Evolutionary conservation across 1,140 invertebrate species (phyloP).

Genomic region (Tetragonula clypearis): DNA sequence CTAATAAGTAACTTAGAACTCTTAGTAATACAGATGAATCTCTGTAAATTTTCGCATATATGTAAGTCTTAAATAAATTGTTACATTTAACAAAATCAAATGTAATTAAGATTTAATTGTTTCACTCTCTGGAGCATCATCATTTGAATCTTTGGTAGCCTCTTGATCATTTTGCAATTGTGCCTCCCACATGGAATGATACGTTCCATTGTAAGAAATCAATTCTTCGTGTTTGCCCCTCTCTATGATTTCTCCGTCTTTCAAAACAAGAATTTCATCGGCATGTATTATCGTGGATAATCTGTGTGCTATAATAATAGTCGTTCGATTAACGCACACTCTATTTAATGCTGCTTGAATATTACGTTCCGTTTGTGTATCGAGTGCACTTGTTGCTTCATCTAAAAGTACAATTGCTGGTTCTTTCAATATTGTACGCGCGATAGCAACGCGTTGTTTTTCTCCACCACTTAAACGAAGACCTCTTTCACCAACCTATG

Average conservation of each 20-base stretch:
- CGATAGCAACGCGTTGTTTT: constrained; percentile 96
- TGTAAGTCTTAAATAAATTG: not conserved
- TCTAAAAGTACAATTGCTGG: constrained; percentile 94
- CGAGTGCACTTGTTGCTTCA: constrained; percentile 94
- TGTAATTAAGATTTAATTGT: constrained; percentile 12
- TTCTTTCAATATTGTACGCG: constrained; percentile 93
- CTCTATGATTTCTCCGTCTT: constrained; percentile 95
- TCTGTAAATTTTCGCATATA: not conserved
- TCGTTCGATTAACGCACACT: constrained; percentile 93
- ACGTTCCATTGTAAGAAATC: constrained; percentile 86
- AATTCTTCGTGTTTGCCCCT: constrained; percentile 92
- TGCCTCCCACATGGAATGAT: constrained; percentile 94
- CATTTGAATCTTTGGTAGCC: constrained; percentile 15
- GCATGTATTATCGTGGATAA: constrained; percentile 96
- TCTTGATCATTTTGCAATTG: constrained; percentile 87
- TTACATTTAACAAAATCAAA: constrained; percentile 6
- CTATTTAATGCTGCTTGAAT: constrained; percentile 90
- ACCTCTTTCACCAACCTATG: constrained; percentile 90
- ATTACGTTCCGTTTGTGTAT: constrained; percentile 92
- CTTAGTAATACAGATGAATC: not conserved
- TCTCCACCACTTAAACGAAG: constrained; percentile 93
- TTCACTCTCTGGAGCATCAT: constrained; percentile 33
- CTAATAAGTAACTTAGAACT: not conserved
- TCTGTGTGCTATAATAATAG: constrained; percentile 95
- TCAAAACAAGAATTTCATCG: constrained; percentile 95